phyloP scores from a whole-genome alignment of 2,888 invertebrate species.

The Callosobruchus maculatus region DNA sequence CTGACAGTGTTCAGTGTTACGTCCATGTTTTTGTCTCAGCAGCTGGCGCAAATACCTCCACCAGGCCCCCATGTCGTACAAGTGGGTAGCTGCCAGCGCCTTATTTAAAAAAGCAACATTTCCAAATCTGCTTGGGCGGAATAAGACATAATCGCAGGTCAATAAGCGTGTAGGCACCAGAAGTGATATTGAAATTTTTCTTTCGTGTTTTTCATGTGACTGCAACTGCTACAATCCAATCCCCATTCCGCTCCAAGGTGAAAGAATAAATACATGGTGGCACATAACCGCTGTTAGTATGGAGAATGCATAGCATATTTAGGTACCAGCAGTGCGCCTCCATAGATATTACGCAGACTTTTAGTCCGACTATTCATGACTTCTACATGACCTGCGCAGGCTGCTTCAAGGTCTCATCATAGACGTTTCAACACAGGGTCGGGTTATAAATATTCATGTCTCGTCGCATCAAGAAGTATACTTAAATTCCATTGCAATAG shows the following conservation, averaged over 20 bases:
- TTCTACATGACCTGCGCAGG: too few species aligned
- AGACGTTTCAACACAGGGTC: too few species aligned
- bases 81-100: constrained; percentile 15
- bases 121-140: constrained; percentile 18
- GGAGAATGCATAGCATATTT: too few species aligned
- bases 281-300: neutral
- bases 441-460: too few species aligned
- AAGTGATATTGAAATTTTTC: neutral
- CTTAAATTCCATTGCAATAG: too few species aligned
- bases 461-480: too few species aligned
- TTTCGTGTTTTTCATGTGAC: neutral
- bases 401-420: too few species aligned
- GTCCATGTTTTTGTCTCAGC: neutral
- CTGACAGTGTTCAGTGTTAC: neutral
- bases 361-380: too few species aligned
- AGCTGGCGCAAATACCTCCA: neutral
- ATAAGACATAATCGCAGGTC: neutral
- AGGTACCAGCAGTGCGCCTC: too few species aligned
- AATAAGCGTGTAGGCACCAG: neutral
- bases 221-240: neutral
- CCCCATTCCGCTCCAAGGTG: neutral
- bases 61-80: neutral
- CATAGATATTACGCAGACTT: too few species aligned
- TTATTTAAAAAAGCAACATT: constrained; percentile 20
- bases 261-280: neutral